Evolutionary conservation across 1,140 invertebrate genomes (phyloP).

Genomic region (Paraescarpia echinospica): DNA sequence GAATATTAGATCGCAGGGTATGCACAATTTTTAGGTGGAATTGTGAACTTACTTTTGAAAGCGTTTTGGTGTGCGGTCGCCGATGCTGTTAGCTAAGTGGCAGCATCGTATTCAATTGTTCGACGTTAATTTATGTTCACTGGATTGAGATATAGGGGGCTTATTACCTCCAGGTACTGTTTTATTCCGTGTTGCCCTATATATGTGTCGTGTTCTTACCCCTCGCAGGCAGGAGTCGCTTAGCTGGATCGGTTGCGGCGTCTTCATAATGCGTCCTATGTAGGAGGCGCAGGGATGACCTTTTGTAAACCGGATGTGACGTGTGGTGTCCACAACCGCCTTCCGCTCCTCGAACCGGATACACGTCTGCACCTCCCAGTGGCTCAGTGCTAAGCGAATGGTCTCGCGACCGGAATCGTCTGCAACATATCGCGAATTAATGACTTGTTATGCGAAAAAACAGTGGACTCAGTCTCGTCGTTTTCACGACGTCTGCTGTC

Average conservation of each 20-base stretch:
- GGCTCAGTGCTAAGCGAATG: background rate
- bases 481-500: background rate
- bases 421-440: background rate
- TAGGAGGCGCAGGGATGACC: background rate
- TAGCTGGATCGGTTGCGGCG: background rate
- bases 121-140: no score
- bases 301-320: background rate
- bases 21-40: no score
- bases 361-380: constrained; percentile 50
- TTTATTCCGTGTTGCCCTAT: background rate
- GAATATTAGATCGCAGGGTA: no score
- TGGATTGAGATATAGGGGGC: no score
- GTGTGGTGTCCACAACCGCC: background rate
- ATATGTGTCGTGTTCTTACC: background rate
- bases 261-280: background rate
- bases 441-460: background rate
- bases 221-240: background rate
- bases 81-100: no score
- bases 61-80: no score
- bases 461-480: background rate
- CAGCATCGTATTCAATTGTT: no score
- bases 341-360: constrained; percentile 43
- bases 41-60: no score
- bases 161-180: no score
- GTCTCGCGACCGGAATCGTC: background rate